These are phyloP conservation scores for Distichodus sexfasciatus DNA, from an alignment of 2,797 vertebrate species.

Conservation along the genomic window DNA sequence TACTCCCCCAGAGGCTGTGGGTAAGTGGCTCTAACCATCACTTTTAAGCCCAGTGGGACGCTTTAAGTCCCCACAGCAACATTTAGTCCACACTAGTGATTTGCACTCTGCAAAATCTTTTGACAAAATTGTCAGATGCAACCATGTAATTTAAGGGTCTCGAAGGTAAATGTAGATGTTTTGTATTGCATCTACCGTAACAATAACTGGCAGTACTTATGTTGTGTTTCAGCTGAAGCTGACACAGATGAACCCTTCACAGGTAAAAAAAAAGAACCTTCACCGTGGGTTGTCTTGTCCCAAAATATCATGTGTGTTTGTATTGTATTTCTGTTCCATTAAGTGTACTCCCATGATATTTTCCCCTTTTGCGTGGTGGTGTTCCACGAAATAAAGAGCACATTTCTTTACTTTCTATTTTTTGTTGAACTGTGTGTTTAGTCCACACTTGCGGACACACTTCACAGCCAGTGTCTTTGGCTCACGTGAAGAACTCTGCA, in stretches of 20 bases:
- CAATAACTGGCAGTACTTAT: not conserved
- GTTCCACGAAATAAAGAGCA: too few species aligned
- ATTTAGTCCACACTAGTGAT: too few species aligned
- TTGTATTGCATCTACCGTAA: too few species aligned
- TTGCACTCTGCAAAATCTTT: too few species aligned
- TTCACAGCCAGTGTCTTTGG: constrained; percentile 57
- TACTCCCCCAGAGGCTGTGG: constrained; percentile 43
- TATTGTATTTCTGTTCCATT: too few species aligned
- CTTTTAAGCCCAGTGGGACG: not conserved
- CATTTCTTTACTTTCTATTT: not conserved
- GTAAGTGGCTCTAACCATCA: constrained; percentile 14
- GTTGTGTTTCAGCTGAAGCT: constrained; percentile 18
- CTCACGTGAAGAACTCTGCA: constrained; percentile 66
- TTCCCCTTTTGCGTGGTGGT: not conserved
- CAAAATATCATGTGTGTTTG: not conserved
- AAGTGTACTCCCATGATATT: not conserved
- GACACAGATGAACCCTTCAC: constrained; percentile 3
- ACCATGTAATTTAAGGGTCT: too few species aligned
- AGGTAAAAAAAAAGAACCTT: not conserved
- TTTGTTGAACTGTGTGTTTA: constrained; percentile 38
- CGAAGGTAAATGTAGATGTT: too few species aligned
- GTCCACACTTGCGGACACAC: constrained; percentile 60
- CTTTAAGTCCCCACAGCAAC: too few species aligned
- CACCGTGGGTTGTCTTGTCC: not conserved
- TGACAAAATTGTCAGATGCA: too few species aligned